Percentiles rank a stretch among this genome's conserved stretches.
Evolutionary conservation across 2,797 vertebrate genomes (phyloP).

Genomic region (Falco biarmicus): DNA sequence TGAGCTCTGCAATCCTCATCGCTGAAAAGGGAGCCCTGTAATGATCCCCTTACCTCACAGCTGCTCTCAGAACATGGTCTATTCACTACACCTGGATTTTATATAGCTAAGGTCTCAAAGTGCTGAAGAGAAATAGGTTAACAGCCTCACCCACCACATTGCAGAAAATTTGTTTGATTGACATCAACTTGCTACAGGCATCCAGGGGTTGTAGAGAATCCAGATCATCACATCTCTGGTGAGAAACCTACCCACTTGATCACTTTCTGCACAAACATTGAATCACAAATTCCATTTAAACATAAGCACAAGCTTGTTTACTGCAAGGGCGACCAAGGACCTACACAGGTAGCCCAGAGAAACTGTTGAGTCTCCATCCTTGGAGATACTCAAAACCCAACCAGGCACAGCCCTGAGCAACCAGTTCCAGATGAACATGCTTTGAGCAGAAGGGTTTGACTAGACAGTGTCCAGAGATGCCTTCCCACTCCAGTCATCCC

Average conservation of each 20-base stretch:
- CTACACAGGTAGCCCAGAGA: not conserved
- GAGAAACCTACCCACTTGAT: not conserved
- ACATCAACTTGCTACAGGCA: not conserved
- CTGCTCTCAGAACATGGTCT: rapidly evolving
- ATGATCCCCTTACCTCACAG: not conserved
- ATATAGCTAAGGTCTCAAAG: not conserved
- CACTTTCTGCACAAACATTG: not conserved
- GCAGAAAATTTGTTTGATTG: not conserved
- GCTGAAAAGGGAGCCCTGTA: not conserved
- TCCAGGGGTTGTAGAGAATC: not conserved
- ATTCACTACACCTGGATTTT: not conserved
- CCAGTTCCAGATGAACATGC: not conserved
- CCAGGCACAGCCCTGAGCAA: not conserved
- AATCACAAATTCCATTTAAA: not conserved
- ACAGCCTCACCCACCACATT: not conserved
- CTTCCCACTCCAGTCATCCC: not conserved
- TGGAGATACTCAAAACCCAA: not conserved
- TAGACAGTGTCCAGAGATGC: not conserved
- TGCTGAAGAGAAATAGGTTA: not conserved
- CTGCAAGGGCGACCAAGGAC: not conserved
- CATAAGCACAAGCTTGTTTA: not conserved
- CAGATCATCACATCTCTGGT: not conserved
- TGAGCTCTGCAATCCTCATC: not conserved
- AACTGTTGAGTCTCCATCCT: not conserved
- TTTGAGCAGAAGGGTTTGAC: not conserved